Base-by-base conservation (phyloP, 2,888 invertebrate genomes). In the Meganola albula region DNA sequence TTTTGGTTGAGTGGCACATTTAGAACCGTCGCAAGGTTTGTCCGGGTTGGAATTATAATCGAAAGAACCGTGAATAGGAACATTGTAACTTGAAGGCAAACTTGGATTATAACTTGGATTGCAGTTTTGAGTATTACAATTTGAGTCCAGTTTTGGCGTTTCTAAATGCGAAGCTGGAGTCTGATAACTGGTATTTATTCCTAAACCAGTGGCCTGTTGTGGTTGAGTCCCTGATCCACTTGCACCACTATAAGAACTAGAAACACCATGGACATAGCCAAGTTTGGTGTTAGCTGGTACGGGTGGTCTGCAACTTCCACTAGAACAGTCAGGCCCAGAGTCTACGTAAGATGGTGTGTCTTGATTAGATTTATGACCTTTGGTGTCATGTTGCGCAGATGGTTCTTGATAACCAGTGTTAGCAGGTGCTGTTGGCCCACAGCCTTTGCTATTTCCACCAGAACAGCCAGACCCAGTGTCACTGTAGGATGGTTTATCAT, bases 131-230 rank as follows among this genome's bases (percentile, higher is more conserved):
- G 47, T 44, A 4, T 35, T 42, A 21, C 61, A 63, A 24, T 37
- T 42, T 21, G 49, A 28, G 29, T 44, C 62, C 31, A 61, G 33
- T 53, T 74, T 74, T 9, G 82, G 79, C 10, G 70, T 52, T 36
- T 66, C 67, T 33, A 78, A 62, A 42, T 20, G 8, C 34, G 40
- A 48, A 12, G 65, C 48, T n/a, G 80, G 76, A 48, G 57, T 56
- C 34, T 51, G 56, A 20, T 50, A 40, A 18, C 37, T 41, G 16
- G 45, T 28, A 12, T 35, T 38, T 23, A 53, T 13, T 23, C 39
- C 55, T 18, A 33, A 33, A 22, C 34, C 27, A 11, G 39, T 26
- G 23, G 51, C 24, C 26, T 47, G 37, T 30, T 48, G 41, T 13
- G 50, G 49, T 27, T 63, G 44, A n/a, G n/a, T n/a, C n/a, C 49